Percentiles rank a stretch among this genome's conserved stretches.
These are phyloP conservation scores for Himalopsyche tibetana DNA, from an alignment of 2,888 invertebrate genomes.

Conservation along the genomic window DNA sequence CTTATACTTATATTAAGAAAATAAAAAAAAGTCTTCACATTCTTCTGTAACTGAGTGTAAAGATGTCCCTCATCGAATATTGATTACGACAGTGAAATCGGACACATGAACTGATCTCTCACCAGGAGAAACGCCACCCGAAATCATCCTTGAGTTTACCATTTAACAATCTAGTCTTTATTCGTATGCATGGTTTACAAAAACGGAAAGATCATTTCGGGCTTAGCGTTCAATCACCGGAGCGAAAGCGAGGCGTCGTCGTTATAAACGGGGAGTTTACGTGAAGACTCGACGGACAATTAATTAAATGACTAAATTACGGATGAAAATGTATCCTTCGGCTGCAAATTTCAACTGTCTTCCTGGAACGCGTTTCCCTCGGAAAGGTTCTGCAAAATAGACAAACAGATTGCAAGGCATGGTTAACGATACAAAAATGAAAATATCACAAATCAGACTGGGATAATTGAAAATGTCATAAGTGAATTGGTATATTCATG, in stretches of 20 bases:
- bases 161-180: background rate
- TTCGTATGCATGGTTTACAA: slow-evolving; percentile 26
- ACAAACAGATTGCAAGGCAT: slow-evolving; percentile 38
- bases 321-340: slow-evolving; percentile 41
- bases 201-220: slow-evolving; percentile 33
- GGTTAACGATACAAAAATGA: slow-evolving; percentile 33
- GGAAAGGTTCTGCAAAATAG: slow-evolving; percentile 37
- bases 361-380: slow-evolving; percentile 24
- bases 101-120: background rate
- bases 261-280: slow-evolving; percentile 13
- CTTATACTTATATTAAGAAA: slow-evolving; percentile 19
- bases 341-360: slow-evolving; percentile 32
- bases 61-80: slow-evolving; percentile 28
- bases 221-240: background rate
- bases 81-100: background rate
- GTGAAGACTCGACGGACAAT: slow-evolving; percentile 16
- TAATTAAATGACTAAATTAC: slow-evolving; percentile 42
- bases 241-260: background rate
- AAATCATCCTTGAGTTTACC: slow-evolving; percentile 19
- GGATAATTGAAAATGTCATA: slow-evolving; percentile 3
- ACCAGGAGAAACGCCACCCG: background rate
- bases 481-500: slow-evolving; percentile 3
- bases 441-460: background rate
- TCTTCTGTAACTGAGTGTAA: slow-evolving; percentile 37
- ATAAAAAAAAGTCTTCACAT: slow-evolving; percentile 1